These are phyloP conservation scores for Heteromurus nitidus DNA, from an alignment of 2,888 invertebrate genomes.

Conservation along the genomic window DNA sequence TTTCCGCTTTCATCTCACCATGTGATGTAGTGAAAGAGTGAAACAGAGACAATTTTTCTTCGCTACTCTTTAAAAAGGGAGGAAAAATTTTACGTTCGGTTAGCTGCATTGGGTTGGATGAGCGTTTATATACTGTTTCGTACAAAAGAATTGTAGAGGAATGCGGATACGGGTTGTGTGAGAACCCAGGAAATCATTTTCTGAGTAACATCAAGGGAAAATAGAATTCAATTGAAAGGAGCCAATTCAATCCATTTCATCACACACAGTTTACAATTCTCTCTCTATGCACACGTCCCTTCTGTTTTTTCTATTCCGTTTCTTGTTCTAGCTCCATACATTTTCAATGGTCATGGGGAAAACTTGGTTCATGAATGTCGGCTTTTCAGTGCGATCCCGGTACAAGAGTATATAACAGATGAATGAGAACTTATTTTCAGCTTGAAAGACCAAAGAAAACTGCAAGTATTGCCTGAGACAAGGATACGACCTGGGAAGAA, in stretches of 20 bases:
- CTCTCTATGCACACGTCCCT: not conserved
- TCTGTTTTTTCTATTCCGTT: not conserved
- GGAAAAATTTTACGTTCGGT: not conserved
- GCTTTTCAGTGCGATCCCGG: not conserved
- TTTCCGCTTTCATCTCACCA: not conserved
- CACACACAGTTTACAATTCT: conserved; percentile 30
- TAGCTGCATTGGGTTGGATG: not conserved
- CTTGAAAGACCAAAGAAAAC: conserved; percentile 64
- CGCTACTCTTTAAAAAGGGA: too few species aligned
- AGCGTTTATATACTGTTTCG: not conserved
- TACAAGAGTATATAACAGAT: not conserved
- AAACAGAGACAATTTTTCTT: conserved; percentile 12
- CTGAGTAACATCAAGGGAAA: conserved; percentile 54
- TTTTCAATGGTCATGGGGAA: conserved; percentile 8
- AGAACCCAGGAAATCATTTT: conserved; percentile 48
- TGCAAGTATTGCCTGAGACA: not conserved
- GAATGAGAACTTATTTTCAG: conserved; percentile 57
- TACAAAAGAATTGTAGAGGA: not conserved
- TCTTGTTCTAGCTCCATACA: not conserved
- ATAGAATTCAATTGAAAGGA: conserved; percentile 63
- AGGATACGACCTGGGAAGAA: not conserved
- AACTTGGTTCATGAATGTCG: not conserved
- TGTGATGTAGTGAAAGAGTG: not conserved
- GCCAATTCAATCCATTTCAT: conserved; percentile 56
- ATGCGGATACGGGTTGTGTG: conserved; percentile 13